Percentiles rank a stretch among this genome's conserved stretches.
These are phyloP conservation scores for Acromyrmex charruanus DNA, from an alignment of 1,140 invertebrate genomes.

Conservation along the genomic window DNA sequence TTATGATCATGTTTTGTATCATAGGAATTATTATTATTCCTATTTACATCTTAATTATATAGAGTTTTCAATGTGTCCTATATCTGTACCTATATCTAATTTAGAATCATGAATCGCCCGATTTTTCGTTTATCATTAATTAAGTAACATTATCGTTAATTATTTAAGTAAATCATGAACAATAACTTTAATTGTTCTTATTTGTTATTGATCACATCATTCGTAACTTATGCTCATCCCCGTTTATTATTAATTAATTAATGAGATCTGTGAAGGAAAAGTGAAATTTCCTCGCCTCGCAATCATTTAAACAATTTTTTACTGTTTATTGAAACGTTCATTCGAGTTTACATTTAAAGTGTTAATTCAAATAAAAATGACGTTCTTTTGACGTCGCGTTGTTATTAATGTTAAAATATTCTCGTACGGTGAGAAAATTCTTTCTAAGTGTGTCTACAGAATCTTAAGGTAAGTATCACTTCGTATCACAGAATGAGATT, in stretches of 20 bases:
- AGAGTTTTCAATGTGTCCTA: not conserved
- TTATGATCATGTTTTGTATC: too few relatives aligned
- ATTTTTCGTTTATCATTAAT: too few relatives aligned
- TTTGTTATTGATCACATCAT: not conserved
- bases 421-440: not conserved
- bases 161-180: not conserved
- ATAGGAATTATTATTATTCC: not conserved
- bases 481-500: conserved; percentile 7
- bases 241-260: not conserved
- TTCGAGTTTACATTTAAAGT: not conserved
- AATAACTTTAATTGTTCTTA: not conserved
- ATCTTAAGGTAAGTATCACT: conserved; percentile 29
- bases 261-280: not conserved
- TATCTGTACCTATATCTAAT: too few relatives aligned
- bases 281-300: not conserved
- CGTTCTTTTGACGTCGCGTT: not conserved
- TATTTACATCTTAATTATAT: not conserved
- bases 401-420: not conserved
- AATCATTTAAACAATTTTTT: not conserved
- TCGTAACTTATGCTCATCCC: not conserved
- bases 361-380: not conserved
- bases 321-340: not conserved
- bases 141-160: not conserved
- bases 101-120: not conserved
- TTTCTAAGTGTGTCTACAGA: not conserved